These are phyloP conservation scores for Podotricha telesiphe DNA, from an alignment of 2,888 invertebrate genomes.

Conservation along the genomic window DNA sequence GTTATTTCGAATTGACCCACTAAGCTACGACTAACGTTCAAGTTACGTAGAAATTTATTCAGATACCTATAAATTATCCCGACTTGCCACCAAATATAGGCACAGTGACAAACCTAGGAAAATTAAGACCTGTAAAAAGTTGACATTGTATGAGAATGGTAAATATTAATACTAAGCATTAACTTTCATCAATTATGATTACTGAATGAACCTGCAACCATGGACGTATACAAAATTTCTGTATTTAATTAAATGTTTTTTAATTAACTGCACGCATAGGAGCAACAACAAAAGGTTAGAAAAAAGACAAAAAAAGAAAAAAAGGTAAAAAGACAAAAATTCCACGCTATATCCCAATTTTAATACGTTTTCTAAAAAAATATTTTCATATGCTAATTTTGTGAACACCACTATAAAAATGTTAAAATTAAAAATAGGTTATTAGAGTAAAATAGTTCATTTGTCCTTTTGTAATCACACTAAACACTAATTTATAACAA, in stretches of 20 bases:
- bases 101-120: background rate
- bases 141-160: background rate
- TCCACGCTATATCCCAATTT: too few species aligned
- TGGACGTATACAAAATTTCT: background rate
- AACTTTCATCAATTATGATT: background rate
- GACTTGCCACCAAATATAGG: background rate
- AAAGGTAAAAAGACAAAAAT: too few species aligned
- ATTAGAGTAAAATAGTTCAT: background rate
- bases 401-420: too few species aligned
- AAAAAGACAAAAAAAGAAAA: background rate
- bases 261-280: too few species aligned
- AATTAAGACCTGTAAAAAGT: background rate
- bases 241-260: background rate
- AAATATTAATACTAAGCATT: background rate
- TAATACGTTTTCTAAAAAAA: too few species aligned
- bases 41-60: constrained; percentile 6
- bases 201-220: background rate
- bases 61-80: constrained; percentile 9
- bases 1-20: constrained; percentile 33
- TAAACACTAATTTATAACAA: constrained; percentile 6
- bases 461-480: background rate
- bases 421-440: background rate
- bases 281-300: too few species aligned
- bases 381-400: too few species aligned
- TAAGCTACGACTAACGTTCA: constrained; percentile 19